phyloP scores from a whole-genome alignment of 2,888 invertebrate genomes.

The Empis livida region DNA sequence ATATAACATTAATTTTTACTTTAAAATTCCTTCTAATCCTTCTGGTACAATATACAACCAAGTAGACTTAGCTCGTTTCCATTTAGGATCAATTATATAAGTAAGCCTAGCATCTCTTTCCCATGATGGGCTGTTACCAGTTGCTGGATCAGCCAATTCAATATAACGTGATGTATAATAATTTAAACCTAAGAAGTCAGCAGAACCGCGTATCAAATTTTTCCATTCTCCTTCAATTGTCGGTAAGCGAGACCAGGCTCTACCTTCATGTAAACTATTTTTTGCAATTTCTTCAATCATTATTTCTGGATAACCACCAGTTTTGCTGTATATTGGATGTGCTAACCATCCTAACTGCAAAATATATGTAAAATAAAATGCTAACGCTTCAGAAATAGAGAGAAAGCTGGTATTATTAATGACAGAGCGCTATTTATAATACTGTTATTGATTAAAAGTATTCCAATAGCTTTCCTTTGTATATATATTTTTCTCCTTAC shows the following conservation, averaged over 20 bases:
- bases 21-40: slow-evolving; percentile 21
- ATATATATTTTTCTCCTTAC: no score
- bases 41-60: slow-evolving; percentile 26
- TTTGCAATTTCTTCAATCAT: slow-evolving; percentile 23
- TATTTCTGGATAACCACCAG: slow-evolving; percentile 25
- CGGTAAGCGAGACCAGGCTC: slow-evolving; percentile 21
- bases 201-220: slow-evolving; percentile 16
- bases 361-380: background rate
- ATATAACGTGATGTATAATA: slow-evolving; percentile 22
- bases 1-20: slow-evolving; percentile 4
- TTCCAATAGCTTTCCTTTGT: background rate
- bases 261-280: slow-evolving; percentile 25
- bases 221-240: slow-evolving; percentile 15
- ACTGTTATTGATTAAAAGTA: no score
- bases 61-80: slow-evolving; percentile 20
- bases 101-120: slow-evolving; percentile 36
- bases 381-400: no score
- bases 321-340: slow-evolving; percentile 23
- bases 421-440: no score
- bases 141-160: slow-evolving; percentile 13
- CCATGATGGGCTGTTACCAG: slow-evolving; percentile 37
- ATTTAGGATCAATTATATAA: slow-evolving; percentile 16
- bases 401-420: no score
- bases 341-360: slow-evolving; percentile 32
- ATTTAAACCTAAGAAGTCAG: slow-evolving; percentile 25